Conservation (phyloP, 2,888 invertebrate genomes). For the Teleogryllus oceanicus region DNA sequence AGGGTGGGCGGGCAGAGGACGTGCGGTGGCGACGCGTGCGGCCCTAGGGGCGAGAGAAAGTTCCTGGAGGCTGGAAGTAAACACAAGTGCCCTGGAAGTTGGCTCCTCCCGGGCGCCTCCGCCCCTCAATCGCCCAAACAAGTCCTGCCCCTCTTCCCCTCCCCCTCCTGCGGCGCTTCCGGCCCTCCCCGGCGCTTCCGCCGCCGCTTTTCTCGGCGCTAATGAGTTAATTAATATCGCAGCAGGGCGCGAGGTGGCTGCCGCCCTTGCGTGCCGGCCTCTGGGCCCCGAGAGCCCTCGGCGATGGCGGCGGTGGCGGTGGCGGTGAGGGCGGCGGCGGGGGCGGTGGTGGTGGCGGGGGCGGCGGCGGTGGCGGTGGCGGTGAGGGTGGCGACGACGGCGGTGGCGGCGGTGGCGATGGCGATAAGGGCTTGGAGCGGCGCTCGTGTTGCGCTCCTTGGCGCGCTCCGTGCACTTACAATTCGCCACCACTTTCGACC, state of each 20-base stretch:
- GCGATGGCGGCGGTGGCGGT: background rate
- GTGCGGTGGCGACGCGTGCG: no score
- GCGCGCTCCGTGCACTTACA: no score
- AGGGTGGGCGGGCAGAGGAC: no score
- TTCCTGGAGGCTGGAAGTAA: no score
- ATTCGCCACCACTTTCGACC: no score
- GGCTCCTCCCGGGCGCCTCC: background rate
- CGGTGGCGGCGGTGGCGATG: background rate
- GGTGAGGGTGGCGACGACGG: background rate
- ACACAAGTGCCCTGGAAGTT: background rate
- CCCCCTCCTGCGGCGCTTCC: background rate
- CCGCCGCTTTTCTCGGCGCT: background rate
- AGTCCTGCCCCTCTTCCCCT: background rate
- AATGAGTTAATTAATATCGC: background rate
- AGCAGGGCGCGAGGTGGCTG: background rate
- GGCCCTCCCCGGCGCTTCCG: background rate
- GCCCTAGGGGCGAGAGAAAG: no score
- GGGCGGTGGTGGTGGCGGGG: no score
- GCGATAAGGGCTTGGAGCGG: background rate
- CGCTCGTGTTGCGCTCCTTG: no score
- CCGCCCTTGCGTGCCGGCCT: background rate
- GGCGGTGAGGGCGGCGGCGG: background rate
- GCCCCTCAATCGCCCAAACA: background rate
- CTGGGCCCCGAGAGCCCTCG: background rate
- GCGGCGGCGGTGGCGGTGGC: no score